Percentiles rank a stretch among this genome's conserved stretches.
Evolutionary conservation across 2,888 invertebrate genomes (phyloP).

Genomic region (Actias luna): DNA sequence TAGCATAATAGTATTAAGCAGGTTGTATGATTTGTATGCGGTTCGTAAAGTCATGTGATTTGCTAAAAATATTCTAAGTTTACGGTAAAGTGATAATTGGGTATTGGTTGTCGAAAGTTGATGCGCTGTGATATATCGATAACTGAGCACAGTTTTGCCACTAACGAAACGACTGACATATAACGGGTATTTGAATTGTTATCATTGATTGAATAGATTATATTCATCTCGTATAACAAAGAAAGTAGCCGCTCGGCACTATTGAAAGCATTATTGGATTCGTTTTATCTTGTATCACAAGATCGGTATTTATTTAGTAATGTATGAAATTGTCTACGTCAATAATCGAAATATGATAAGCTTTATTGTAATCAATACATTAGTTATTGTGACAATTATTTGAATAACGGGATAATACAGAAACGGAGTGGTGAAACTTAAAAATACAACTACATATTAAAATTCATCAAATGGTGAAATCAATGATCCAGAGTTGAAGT

Average conservation of each 20-base stretch:
- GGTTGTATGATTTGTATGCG: slow-evolving; percentile 1
- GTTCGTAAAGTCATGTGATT: slow-evolving; percentile 15
- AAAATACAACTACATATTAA: background rate
- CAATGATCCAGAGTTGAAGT: too few relatives aligned
- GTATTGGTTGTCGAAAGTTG: background rate
- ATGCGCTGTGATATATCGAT: background rate
- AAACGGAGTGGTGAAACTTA: background rate
- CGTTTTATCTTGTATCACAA: background rate
- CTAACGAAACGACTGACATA: background rate
- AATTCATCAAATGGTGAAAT: too few relatives aligned
- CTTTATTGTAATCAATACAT: background rate
- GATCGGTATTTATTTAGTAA: background rate
- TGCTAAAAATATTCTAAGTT: slow-evolving; percentile 18
- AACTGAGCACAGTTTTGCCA: background rate
- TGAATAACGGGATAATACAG: background rate
- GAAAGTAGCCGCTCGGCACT: background rate
- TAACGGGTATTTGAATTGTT: slow-evolving; percentile 1
- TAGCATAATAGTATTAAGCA: slow-evolving; percentile 15
- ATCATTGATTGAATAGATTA: slow-evolving; percentile 3
- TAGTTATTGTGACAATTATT: background rate
- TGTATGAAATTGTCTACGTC: background rate
- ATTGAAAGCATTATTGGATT: background rate
- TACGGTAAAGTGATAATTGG: background rate
- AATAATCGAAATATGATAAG: background rate
- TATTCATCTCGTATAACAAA: background rate